These are phyloP conservation scores for Nesidiocoris tenuis DNA, from an alignment of 2,888 invertebrate genomes.

Conservation along the genomic window DNA sequence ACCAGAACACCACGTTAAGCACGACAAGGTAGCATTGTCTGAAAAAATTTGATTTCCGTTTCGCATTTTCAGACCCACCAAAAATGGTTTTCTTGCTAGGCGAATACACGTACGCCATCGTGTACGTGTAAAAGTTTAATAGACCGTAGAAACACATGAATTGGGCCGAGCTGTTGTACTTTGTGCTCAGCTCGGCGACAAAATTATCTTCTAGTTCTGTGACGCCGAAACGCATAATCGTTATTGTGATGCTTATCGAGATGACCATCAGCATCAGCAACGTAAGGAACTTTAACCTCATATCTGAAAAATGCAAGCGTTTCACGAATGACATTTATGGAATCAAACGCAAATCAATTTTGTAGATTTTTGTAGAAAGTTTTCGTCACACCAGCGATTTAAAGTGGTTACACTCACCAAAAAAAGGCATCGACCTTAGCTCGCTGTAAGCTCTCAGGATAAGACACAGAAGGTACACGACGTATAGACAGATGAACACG, in stretches of 20 bases:
- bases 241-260: conserved; percentile 54
- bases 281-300: conserved; percentile 87
- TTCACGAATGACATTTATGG: not conserved
- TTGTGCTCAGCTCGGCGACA: conserved; percentile 81
- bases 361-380: too few species aligned
- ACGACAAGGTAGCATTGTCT: not conserved
- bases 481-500: conserved; percentile 77
- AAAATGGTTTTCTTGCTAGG: conserved; percentile 78
- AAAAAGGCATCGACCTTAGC: conserved; percentile 93
- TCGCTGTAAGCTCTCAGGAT: conserved; percentile 90
- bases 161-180: conserved; percentile 87
- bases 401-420: conserved; percentile 70
- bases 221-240: conserved; percentile 81
- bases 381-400: too few species aligned
- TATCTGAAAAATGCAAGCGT: too few species aligned
- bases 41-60: not conserved
- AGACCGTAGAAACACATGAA: conserved; percentile 95
- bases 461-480: conserved; percentile 79
- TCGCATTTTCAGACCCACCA: conserved; percentile 61
- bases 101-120: conserved; percentile 92
- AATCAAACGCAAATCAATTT: not conserved
- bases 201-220: conserved; percentile 92
- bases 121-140: conserved; percentile 89
- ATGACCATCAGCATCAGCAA: conserved; percentile 79
- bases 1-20: not conserved